Evolutionary conservation across 1,140 invertebrate genomes (phyloP), one percentile per base, ranked within the genome.

Genomic region (Ditylenchus dipsaci): DNA sequence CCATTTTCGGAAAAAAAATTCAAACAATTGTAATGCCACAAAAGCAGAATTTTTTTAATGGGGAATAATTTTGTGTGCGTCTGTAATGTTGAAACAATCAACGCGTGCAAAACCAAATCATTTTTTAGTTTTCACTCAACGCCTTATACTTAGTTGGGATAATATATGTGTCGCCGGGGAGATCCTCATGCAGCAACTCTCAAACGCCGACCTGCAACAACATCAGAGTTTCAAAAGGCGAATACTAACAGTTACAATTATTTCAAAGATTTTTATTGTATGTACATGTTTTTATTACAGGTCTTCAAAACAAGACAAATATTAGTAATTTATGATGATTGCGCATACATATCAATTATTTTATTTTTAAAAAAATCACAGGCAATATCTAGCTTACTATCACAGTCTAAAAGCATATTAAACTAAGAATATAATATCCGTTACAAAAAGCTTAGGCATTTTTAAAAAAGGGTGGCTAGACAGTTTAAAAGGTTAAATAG

Each of bases 101-200:
- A n/a, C n/a, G n/a, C n/a, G n/a, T n/a, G n/a, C n/a, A n/a, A n/a
- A n/a, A n/a, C n/a, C n/a, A n/a, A n/a, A n/a, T 38, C 33, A 63
- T 15, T 75, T 75, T 61, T 17, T 65, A 80, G 78, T 80, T 82
- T 57, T 70, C 78, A 1, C 65, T 81, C 21, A 80, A 80, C 60
- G 77, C 77, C 21, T 33, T 80, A 45, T 80, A 82, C 49, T 62
- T 79, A 33, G 67, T 76, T 11, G 74, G 68, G 45, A 78, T 80
- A 33, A 82, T 81, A 33, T 80, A 79, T 60, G 68, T 71, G 21
- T 27, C 57, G 7, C 47, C 67, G 19, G 62, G 38, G 26, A 21
- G 38, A 59, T 19, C 1, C 15, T 62, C 60, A 11, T 33, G 11
- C 19, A 29, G 11, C 30, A 62, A 33, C 19, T 62, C 60, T 13